Percentiles rank a stretch among this genome's conserved stretches.
Evolutionary conservation across 1,140 invertebrate species (phyloP).

Genomic region (Frieseomelitta varia): DNA sequence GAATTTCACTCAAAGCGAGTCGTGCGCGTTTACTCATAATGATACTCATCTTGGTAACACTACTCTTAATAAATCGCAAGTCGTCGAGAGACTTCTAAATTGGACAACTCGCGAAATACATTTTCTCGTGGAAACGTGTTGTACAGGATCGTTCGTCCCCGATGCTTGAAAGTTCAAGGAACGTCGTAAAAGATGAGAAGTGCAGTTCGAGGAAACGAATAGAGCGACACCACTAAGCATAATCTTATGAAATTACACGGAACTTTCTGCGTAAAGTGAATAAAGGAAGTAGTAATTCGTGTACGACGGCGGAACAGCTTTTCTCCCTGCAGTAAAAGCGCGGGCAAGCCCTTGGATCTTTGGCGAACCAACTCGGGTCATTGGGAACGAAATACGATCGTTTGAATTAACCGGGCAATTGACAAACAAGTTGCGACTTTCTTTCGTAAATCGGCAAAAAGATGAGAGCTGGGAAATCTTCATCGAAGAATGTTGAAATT

Average conservation of each 20-base stretch:
- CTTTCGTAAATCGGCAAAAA: neutral
- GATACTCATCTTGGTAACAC: too few species aligned
- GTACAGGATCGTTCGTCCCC: neutral
- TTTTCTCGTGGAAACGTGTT: neutral
- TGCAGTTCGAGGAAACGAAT: neutral
- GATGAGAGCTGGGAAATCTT: too few species aligned
- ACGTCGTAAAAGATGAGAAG: conserved; percentile 23
- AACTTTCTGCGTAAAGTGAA: conserved; percentile 30
- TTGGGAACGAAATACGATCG: neutral
- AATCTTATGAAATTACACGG: conserved; percentile 29
- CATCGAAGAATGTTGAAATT: too few species aligned
- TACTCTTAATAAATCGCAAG: neutral
- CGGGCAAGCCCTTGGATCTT: neutral
- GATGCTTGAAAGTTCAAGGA: neutral
- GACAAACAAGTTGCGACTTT: too few species aligned
- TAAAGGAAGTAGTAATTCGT: conserved; percentile 19
- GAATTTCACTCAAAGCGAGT: too few species aligned
- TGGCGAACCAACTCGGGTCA: neutral
- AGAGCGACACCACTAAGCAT: conserved; percentile 3
- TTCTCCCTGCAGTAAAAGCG: neutral
- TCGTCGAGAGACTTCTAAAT: neutral
- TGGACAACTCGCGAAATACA: neutral
- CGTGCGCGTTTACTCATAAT: too few species aligned
- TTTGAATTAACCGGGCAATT: neutral
- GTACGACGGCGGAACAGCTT: conserved; percentile 4